Evolutionary conservation across 2,113 vertebrate species (phyloP).

Genomic region (Cygnus atratus): DNA sequence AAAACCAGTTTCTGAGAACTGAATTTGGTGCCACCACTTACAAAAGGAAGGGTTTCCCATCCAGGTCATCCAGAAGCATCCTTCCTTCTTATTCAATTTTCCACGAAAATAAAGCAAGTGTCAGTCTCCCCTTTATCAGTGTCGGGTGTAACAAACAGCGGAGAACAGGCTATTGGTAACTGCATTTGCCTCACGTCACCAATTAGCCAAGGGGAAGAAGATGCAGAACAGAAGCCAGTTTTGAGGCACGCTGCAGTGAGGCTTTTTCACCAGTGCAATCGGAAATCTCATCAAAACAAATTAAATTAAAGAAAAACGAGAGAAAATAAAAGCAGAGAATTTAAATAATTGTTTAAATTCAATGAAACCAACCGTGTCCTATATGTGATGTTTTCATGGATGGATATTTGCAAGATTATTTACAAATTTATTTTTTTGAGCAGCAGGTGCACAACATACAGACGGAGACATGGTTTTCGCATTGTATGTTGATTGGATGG

Average conservation of each 20-base stretch:
- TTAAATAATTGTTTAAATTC: conserved; percentile 73
- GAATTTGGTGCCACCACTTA: neutral
- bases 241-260: conserved; percentile 11
- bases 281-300: conserved; percentile 28
- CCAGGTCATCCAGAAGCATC: neutral
- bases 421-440: conserved; percentile 73
- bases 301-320: conserved; percentile 44
- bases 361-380: conserved; percentile 86
- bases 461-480: conserved; percentile 83
- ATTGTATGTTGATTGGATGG: conserved; percentile 84
- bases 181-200: conserved; percentile 30
- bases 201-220: conserved; percentile 47
- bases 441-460: conserved; percentile 80
- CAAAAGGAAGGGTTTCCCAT: neutral
- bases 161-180: conserved; percentile 37
- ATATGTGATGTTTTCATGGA: conserved; percentile 85
- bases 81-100: neutral
- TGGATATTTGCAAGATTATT: conserved; percentile 77
- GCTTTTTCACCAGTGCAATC: conserved; percentile 61
- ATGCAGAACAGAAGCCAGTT: neutral
- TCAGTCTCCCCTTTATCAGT: conserved; percentile 42
- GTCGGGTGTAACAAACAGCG: neutral
- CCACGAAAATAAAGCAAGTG: conserved; percentile 42
- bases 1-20: neutral
- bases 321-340: conserved; percentile 53